Evolutionary conservation across 2,113 vertebrate species (phyloP).

Genomic region (Phrynosoma blainvillii): DNA sequence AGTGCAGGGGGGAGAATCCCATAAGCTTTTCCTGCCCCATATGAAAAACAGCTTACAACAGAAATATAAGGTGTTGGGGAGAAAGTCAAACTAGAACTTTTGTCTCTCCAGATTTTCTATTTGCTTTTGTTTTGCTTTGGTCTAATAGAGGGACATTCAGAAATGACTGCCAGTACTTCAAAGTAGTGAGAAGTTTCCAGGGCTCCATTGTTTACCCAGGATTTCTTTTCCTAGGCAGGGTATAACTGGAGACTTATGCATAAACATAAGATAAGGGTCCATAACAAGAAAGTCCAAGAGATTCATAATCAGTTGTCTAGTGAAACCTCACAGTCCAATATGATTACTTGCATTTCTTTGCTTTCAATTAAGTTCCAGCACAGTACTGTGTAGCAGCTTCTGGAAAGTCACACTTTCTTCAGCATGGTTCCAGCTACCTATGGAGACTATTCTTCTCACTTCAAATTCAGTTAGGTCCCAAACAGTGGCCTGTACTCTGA

Average conservation of each 20-base stretch:
- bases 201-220: too few relatives aligned
- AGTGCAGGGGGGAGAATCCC: too few relatives aligned
- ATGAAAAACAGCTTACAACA: neutral
- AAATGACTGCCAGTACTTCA: too few relatives aligned
- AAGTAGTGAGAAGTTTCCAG: too few relatives aligned
- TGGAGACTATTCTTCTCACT: neutral
- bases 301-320: neutral
- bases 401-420: neutral
- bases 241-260: too few relatives aligned
- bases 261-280: too few relatives aligned
- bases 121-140: neutral
- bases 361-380: neutral
- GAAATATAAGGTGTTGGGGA: neutral
- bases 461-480: neutral
- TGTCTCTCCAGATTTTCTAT: neutral
- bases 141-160: too few relatives aligned
- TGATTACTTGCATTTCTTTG: neutral
- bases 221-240: too few relatives aligned
- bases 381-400: too few relatives aligned
- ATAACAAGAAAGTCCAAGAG: neutral
- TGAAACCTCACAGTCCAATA: neutral
- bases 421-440: neutral
- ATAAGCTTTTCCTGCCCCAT: neutral
- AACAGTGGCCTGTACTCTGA: neutral
- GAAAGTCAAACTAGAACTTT: neutral